Conservation (phyloP, 2,113 vertebrate species). For the Peucedramus taeniatus region DNA sequence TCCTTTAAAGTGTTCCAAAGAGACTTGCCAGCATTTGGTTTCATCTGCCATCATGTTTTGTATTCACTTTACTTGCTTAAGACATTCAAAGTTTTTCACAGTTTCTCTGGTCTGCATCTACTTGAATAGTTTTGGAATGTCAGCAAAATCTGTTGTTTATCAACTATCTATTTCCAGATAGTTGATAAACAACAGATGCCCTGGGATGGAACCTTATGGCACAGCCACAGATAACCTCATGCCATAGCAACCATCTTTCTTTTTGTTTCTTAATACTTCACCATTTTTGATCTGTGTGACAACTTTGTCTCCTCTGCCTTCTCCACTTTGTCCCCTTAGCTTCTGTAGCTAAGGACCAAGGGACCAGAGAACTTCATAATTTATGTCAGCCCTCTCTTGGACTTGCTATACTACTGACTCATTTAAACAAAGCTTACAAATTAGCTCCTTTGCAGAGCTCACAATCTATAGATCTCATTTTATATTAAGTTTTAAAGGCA, state of each 20-base stretch:
- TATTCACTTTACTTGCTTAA: constrained; percentile 43
- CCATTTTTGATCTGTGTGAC: neutral
- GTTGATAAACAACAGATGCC: constrained; percentile 32
- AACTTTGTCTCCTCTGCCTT: neutral
- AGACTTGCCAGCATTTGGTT: constrained; percentile 10
- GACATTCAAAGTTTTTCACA: constrained; percentile 44
- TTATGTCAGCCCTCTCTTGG: neutral
- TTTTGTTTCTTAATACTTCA: neutral
- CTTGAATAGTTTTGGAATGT: constrained; percentile 7
- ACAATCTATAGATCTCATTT: neutral
- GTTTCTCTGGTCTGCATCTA: constrained; percentile 37
- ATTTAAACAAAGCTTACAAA: neutral
- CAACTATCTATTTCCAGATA: constrained; percentile 13
- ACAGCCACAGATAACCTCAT: neutral
- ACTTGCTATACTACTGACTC: neutral
- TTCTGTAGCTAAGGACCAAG: neutral
- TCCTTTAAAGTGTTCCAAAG: neutral
- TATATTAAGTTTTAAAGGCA: neutral
- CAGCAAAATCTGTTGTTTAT: too few species aligned
- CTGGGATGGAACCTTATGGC: neutral
- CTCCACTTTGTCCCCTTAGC: neutral
- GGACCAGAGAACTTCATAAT: neutral
- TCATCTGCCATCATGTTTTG: constrained; percentile 21
- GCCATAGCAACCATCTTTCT: neutral
- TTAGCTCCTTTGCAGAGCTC: neutral